phyloP scores from a whole-genome alignment of 2,113 vertebrate species.

The Phylloscopus trochiloides region DNA sequence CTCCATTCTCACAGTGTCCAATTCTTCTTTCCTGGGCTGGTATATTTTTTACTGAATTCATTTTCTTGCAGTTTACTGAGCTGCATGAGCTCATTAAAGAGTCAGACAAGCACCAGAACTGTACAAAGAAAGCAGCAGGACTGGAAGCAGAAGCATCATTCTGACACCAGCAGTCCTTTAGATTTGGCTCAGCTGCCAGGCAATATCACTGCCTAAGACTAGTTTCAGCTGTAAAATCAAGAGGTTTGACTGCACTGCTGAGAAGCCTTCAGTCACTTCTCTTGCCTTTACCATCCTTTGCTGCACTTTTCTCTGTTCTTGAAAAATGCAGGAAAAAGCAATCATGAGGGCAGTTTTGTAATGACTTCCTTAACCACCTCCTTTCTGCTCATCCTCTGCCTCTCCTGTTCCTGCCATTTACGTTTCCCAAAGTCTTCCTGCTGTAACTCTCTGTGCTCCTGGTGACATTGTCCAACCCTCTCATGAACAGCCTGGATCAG shows the following conservation, averaged over 20 bases:
- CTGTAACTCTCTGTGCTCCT: neutral
- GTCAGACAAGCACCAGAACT: neutral
- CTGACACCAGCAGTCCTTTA: neutral
- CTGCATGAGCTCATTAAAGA: neutral
- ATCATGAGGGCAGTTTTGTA: neutral
- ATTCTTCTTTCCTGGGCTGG: neutral
- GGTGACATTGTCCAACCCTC: neutral
- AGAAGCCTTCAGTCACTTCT: neutral
- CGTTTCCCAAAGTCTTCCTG: neutral
- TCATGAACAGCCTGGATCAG: neutral
- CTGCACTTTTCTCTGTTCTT: neutral
- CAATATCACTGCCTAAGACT: neutral
- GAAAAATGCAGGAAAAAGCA: neutral
- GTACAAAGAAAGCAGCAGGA: neutral
- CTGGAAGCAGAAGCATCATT: neutral
- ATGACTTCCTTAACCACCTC: neutral
- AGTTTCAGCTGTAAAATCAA: neutral
- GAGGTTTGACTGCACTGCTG: neutral
- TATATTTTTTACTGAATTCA: neutral
- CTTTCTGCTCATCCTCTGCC: neutral
- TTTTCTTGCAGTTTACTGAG: conserved; percentile 7
- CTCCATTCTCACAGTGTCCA: neutral
- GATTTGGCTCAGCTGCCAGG: neutral
- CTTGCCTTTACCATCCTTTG: neutral
- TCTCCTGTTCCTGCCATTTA: neutral